phyloP scores from a whole-genome alignment of 2,797 vertebrate genomes.

The Premnoplex brunnescens region DNA sequence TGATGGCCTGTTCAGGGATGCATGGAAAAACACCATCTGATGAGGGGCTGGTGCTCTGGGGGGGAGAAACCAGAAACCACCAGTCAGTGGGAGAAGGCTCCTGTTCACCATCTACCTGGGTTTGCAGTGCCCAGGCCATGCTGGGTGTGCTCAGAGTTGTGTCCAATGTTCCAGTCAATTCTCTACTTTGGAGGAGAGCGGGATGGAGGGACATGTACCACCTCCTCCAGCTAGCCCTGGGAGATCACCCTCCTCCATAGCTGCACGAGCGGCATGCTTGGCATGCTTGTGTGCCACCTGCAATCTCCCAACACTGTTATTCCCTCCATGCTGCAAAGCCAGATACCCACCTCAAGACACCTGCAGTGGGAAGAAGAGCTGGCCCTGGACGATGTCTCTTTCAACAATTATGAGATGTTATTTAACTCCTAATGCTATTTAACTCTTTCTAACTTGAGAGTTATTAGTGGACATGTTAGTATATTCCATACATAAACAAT shows the following conservation, averaged over 20 bases:
- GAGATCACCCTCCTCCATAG: neutral
- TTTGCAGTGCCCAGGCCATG: neutral
- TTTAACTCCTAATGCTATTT: neutral
- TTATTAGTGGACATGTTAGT: neutral
- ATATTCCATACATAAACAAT: neutral
- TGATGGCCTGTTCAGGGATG: neutral
- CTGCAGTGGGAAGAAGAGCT: neutral
- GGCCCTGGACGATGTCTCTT: neutral
- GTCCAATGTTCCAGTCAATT: neutral
- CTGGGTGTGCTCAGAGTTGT: neutral
- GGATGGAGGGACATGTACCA: neutral
- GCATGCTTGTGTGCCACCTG: neutral
- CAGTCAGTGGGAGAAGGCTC: neutral
- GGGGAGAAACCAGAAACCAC: neutral
- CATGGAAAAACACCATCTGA: neutral
- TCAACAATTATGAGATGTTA: no score
- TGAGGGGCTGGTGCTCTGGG: neutral
- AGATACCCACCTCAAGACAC: neutral
- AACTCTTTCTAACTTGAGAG: neutral
- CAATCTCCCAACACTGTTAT: neutral
- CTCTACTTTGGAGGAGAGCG: neutral
- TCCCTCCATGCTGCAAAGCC: neutral
- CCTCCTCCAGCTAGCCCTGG: neutral
- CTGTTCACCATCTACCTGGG: neutral
- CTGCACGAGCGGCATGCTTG: neutral